phyloP scores from a whole-genome alignment of 2,888 invertebrate genomes.

The Synanthedon andrenaeformis region DNA sequence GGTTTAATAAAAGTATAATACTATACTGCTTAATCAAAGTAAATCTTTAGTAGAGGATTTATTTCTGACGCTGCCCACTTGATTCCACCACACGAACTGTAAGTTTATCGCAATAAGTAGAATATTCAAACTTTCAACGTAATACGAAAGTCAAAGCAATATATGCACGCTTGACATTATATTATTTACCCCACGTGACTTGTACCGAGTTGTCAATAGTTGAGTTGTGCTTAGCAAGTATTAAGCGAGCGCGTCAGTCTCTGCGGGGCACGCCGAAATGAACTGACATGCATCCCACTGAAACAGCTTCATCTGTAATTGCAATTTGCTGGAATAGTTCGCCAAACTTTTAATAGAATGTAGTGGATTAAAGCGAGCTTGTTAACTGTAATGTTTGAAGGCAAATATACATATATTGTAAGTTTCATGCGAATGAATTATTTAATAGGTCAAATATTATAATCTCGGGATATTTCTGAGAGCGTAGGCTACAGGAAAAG shows the following conservation, averaged over 20 bases:
- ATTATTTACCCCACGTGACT: not conserved
- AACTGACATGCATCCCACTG: not conserved
- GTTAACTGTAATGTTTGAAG: not conserved
- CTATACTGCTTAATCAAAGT: too few species aligned
- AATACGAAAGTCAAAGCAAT: not conserved
- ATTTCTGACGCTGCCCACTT: too few species aligned
- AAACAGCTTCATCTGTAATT: not conserved
- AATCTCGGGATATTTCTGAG: too few species aligned
- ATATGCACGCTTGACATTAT: not conserved
- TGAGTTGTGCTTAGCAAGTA: not conserved
- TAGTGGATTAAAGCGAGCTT: not conserved
- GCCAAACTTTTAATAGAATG: not conserved
- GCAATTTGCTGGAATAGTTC: not conserved
- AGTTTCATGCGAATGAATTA: too few species aligned
- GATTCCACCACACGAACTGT: too few species aligned
- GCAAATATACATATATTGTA: too few species aligned
- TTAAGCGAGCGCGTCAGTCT: not conserved
- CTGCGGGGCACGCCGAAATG: not conserved
- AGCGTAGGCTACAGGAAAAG: too few species aligned
- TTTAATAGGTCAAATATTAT: too few species aligned
- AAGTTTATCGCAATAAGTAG: not conserved
- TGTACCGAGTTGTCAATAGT: not conserved
- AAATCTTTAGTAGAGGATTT: too few species aligned
- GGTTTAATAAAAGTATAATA: too few species aligned
- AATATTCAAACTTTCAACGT: not conserved